Percentiles rank a stretch among this genome's conserved stretches.
Conservation (phyloP, 2,888 invertebrate genomes). For the Cantharis nigra region DNA sequence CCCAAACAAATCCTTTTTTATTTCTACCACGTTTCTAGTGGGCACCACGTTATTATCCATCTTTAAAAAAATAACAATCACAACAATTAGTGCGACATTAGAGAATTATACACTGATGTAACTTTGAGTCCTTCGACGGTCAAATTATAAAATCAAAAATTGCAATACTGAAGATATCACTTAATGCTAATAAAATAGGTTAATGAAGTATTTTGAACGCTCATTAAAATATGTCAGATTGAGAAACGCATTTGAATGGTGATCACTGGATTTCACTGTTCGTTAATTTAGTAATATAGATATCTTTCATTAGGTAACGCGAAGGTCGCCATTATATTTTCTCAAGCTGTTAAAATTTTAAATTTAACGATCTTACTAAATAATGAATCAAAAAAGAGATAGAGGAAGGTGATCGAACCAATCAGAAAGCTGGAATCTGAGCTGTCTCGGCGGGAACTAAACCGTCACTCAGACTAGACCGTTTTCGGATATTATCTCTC, state of each 20-base stretch:
- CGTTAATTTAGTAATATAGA: not conserved
- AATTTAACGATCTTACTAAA: not conserved
- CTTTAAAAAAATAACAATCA: conserved; percentile 15
- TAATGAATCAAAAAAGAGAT: not conserved
- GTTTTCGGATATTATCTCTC: too few species aligned
- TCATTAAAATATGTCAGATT: not conserved
- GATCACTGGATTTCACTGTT: not conserved
- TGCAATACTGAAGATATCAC: not conserved
- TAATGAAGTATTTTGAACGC: not conserved
- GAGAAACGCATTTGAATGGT: not conserved
- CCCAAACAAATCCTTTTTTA: conserved; percentile 9
- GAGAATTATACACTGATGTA: not conserved
- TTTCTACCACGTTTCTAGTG: conserved; percentile 17
- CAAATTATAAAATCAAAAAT: not conserved
- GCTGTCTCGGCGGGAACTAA: too few species aligned
- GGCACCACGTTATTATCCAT: conserved; percentile 40
- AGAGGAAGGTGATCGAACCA: not conserved
- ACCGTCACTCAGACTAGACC: too few species aligned
- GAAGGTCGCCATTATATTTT: not conserved
- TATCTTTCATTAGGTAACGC: not conserved
- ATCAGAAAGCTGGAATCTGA: too few species aligned
- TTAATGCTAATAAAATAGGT: not conserved
- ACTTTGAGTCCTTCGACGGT: not conserved
- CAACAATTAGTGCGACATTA: not conserved
- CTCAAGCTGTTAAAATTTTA: not conserved